These are phyloP conservation scores for Cephus sareptanus DNA, from an alignment of 2,888 invertebrate species.

Conservation along the genomic window DNA sequence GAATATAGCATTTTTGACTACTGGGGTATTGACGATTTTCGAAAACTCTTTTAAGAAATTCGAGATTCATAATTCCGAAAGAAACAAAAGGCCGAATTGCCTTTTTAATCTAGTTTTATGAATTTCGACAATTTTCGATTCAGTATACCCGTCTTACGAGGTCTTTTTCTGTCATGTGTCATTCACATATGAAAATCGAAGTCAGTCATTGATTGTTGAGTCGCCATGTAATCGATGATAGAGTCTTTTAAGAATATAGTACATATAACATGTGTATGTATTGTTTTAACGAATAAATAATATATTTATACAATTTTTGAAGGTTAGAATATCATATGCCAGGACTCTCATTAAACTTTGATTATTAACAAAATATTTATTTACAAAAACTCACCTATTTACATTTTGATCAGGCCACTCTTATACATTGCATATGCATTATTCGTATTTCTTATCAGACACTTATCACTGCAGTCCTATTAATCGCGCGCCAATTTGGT, in stretches of 20 bases:
- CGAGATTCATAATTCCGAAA: background rate
- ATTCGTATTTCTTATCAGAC: background rate
- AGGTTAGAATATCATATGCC: background rate
- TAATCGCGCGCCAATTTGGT: constrained; percentile 70
- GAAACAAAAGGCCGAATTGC: background rate
- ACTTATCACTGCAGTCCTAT: constrained; percentile 68
- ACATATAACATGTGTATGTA: constrained; percentile 23
- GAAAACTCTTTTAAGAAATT: background rate
- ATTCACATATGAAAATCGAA: background rate
- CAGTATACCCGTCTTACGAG: background rate
- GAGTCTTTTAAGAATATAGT: background rate
- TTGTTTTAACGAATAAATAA: constrained; percentile 31
- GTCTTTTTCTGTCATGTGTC: background rate
- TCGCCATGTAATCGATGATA: background rate
- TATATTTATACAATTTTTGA: constrained; percentile 35
- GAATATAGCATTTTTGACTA: too few species aligned
- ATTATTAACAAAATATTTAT: constrained; percentile 2
- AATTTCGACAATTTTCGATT: background rate
- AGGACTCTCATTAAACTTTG: background rate
- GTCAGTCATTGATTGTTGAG: background rate
- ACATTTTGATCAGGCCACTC: background rate
- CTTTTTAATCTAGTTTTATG: background rate
- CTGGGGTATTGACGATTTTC: background rate
- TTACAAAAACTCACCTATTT: background rate
- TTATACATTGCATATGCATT: background rate